Percentiles rank a stretch among this genome's conserved stretches.
Evolutionary conservation across 2,113 vertebrate species (phyloP).

Genomic region (Tachysurus vachellii): DNA sequence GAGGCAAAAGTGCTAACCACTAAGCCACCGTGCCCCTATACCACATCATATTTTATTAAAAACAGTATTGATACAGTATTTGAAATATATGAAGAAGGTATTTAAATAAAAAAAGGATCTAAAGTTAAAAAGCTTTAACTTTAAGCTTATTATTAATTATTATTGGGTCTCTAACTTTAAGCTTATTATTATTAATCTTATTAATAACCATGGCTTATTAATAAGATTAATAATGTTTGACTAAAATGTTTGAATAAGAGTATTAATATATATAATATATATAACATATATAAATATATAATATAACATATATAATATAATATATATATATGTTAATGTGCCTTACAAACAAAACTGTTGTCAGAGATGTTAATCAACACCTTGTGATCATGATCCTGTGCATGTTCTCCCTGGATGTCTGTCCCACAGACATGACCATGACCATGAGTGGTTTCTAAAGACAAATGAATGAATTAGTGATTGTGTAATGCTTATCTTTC

Average conservation of each 20-base stretch:
- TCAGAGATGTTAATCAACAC: background rate
- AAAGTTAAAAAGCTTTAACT: background rate
- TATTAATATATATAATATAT: too few species aligned
- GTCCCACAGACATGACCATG: background rate
- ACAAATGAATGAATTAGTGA: background rate
- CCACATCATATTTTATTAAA: background rate
- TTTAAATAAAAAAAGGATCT: background rate
- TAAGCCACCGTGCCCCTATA: too few species aligned
- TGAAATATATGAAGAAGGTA: background rate
- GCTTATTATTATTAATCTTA: too few species aligned
- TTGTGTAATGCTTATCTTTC: conserved; percentile 12
- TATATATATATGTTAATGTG: background rate
- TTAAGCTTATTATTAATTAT: too few species aligned
- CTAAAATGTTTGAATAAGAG: too few species aligned
- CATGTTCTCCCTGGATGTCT: background rate
- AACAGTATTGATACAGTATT: background rate
- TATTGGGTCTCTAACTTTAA: too few species aligned
- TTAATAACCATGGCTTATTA: too few species aligned
- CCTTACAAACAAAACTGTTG: background rate
- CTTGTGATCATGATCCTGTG: background rate
- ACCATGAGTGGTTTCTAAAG: background rate
- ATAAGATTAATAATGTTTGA: too few species aligned
- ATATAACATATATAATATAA: too few species aligned
- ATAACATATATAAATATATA: too few species aligned
- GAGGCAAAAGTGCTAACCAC: too few species aligned